Base-by-base conservation (phyloP, 1,140 invertebrate species). In the Dinoponera quadriceps region DNA sequence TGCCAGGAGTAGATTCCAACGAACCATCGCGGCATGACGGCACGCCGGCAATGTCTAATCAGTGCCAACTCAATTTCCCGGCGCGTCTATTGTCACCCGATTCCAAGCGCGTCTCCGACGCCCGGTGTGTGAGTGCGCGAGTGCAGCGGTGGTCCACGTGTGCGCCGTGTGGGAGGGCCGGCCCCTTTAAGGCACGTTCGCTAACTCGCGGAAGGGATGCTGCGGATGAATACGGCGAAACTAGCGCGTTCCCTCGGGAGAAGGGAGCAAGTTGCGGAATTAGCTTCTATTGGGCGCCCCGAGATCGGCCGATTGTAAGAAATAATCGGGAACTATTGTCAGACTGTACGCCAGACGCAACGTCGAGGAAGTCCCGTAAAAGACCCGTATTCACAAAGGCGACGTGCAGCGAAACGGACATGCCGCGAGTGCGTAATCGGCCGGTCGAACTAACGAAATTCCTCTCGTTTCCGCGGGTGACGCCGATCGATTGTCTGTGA, bases 21-120 rank as follows among this genome's bases (percentile, higher is more conserved):
- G 90, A 89, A 89, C 84, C 89, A 87, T 91, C 86, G 82, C 87
- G 91, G 90, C 90, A 91, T 87, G 88, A 91, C 89, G 91, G 92
- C 89, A 92, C 85, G 91, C 90, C 80, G 85, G 92, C 91, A 92
- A 93, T 93, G 92, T 93, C 90, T 92, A 93, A 93, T 93, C 92
- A 93, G 91, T 93, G 92, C 92, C 91, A 92, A 91, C 90, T 93
- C 91, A 92, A 93, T 93, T 93, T 93, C 90, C 83, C 63, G 71
- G 65, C 85, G 87, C 87, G 74, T 89, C 88, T 88, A 93, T 92
- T 92, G 90, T 92, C 90, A 88, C 85, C 82, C 81, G 86, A 91
- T 91, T 91, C 86, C 88, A 87, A 44, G 72, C 85, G 87, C 83
- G 88, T 90, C 63, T 85, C n/a, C 77, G 55, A 82, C 84, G 51